Evolutionary conservation across 2,888 invertebrate genomes (phyloP).

Genomic region (Cephus spinipes): DNA sequence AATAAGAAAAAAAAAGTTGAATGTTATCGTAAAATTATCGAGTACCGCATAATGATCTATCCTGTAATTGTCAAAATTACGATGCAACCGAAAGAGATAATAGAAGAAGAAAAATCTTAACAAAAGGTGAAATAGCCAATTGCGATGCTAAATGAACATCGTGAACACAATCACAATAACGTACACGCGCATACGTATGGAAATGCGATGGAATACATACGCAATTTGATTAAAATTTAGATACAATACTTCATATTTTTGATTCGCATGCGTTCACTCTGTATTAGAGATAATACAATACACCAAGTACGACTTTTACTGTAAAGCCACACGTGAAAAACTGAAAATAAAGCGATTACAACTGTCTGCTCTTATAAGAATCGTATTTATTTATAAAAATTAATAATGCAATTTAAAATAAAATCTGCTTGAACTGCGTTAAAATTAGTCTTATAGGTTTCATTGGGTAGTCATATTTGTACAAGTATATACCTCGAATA

Average conservation of each 20-base stretch:
- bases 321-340: slow-evolving; percentile 59
- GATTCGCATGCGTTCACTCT: slow-evolving; percentile 58
- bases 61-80: slow-evolving; percentile 8
- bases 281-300: slow-evolving; percentile 55
- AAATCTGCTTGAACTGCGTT: no score
- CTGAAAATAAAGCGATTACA: slow-evolving; percentile 64
- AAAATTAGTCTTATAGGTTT: no score
- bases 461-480: no score
- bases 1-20: slow-evolving; percentile 25
- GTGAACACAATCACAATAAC: no score
- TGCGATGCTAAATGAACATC: no score
- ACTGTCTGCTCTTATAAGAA: slow-evolving; percentile 45
- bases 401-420: not conserved
- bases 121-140: no score
- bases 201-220: not conserved
- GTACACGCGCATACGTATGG: no score
- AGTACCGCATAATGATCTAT: slow-evolving; percentile 16
- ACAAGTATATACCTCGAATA: no score
- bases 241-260: slow-evolving; percentile 40
- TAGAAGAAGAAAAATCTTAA: no score
- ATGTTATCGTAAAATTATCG: slow-evolving; percentile 17
- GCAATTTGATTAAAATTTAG: slow-evolving; percentile 34
- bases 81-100: not conserved
- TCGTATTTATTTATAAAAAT: not conserved
- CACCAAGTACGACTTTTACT: slow-evolving; percentile 58